Base-by-base conservation (phyloP, 2,888 invertebrate species). In the Theodoxus fluviatilis region DNA sequence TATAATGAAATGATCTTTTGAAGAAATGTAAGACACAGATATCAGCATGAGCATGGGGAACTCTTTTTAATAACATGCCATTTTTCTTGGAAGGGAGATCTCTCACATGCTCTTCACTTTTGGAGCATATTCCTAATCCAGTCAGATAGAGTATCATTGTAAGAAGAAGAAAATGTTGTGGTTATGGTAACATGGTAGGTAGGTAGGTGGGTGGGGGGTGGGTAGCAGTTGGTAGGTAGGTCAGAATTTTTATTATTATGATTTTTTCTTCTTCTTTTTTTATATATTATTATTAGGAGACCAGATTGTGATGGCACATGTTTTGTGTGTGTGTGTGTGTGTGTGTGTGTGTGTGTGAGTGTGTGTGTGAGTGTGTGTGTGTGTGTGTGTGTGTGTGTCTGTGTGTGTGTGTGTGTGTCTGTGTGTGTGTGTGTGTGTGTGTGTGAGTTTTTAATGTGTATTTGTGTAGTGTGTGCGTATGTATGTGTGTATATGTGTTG, bases 261-360 rank as follows among this genome's bases (percentile, higher is more conserved):
- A 33, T 37, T 64, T n/a, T 64, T 37, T 31, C 35, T 37, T n/a
- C 38, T 31, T 61, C 61, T 31, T 7, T 31, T 25, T 64, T 12
- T 64, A 6, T 31, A 3, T 64, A 3, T n/a, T 61, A 61, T 15
- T 61, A 61, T 33, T 15, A 61, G 28, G 15, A 12, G 9, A 9
- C 9, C 57, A n/a, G 25, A 9, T 18, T 15, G 9, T 22, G n/a
- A 89, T 78, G 79, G 78, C 22, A 72, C 79, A 1, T 64, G 55
- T 9, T 81, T 82, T 63, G 25, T 67, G 71, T 73, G 83, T 81
- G 72, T 74, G 72, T 70, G 18, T 47, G 3, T 25, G n/a, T 47
- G 3, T 40, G 28, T 28, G 6, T 66, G 25, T 38, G 38, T 22
- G 9, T 57, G 33, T 70, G 66, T 67, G 25, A 49, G 52, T 57